Percentiles rank a stretch among this genome's conserved stretches.
Conservation (phyloP, 2,888 invertebrate genomes). For the Acanthosepion esculentum region DNA sequence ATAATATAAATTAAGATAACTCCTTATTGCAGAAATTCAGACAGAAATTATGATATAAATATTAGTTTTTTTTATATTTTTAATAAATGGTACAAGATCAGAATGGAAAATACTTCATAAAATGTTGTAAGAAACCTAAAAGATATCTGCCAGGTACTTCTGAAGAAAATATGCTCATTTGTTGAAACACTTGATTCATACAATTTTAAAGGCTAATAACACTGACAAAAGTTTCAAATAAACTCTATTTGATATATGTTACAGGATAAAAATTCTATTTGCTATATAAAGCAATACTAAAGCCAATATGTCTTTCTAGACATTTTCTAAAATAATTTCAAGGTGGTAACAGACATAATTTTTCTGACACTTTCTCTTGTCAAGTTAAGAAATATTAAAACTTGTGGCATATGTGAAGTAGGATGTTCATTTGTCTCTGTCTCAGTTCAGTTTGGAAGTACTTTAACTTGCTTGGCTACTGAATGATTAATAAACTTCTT, state of each 20-base stretch:
- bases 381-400: not conserved
- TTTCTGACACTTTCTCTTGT: not conserved
- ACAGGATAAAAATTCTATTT: not conserved
- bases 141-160: too few relatives aligned
- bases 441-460: not conserved
- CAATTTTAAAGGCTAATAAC: too few relatives aligned
- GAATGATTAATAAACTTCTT: conserved; percentile 33
- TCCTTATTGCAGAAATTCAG: too few relatives aligned
- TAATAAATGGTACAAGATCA: too few relatives aligned
- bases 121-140: too few relatives aligned
- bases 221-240: not conserved
- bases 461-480: not conserved
- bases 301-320: not conserved
- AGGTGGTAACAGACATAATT: not conserved
- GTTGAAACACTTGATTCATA: too few relatives aligned
- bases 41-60: too few relatives aligned
- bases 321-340: not conserved
- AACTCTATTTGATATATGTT: not conserved
- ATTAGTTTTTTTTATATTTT: too few relatives aligned
- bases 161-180: too few relatives aligned
- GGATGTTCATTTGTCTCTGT: not conserved
- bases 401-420: not conserved
- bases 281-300: not conserved
- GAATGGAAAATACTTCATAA: too few relatives aligned
- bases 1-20: too few relatives aligned